phyloP scores from a whole-genome alignment of 2,888 invertebrate genomes.

The Torymus aiolomorphi region DNA sequence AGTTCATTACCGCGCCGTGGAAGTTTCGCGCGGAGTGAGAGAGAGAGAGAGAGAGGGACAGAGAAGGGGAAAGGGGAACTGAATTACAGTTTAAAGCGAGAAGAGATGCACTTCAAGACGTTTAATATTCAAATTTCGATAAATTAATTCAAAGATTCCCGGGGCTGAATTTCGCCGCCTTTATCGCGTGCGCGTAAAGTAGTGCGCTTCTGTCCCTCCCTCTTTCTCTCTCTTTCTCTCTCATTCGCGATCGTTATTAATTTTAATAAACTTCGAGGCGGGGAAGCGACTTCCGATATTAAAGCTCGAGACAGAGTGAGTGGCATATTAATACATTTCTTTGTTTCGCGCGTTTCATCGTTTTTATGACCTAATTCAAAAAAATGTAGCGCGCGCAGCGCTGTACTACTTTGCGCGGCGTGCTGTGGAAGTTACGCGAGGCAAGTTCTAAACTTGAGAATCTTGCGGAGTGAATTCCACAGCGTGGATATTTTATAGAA shows the following conservation, averaged over 20 bases:
- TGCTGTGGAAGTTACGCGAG: too few species aligned
- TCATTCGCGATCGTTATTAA: not conserved
- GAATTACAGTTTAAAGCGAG: constrained; percentile 50
- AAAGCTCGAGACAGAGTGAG: too few species aligned
- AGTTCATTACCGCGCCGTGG: constrained; percentile 48
- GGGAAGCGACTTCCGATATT: not conserved
- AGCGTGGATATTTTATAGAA: constrained; percentile 12
- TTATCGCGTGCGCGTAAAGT: constrained; percentile 10
- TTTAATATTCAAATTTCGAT: constrained; percentile 53
- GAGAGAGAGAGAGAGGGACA: not conserved
- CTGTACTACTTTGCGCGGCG: too few species aligned
- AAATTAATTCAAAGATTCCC: constrained; percentile 52
- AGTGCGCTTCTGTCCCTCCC: not conserved
- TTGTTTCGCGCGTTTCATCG: too few species aligned
- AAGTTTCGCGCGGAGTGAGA: constrained; percentile 29
- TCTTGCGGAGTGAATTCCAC: not conserved
- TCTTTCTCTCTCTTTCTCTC: too few species aligned
- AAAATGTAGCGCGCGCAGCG: too few species aligned
- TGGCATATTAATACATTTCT: too few species aligned
- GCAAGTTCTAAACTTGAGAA: too few species aligned
- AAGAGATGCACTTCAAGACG: constrained; percentile 51
- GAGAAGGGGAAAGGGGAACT: too few species aligned
- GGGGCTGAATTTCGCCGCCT: constrained; percentile 30
- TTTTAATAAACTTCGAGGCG: constrained; percentile 4
- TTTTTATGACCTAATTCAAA: too few species aligned